phyloP scores from a whole-genome alignment of 2,113 vertebrate species.

The Pimephales promelas region DNA sequence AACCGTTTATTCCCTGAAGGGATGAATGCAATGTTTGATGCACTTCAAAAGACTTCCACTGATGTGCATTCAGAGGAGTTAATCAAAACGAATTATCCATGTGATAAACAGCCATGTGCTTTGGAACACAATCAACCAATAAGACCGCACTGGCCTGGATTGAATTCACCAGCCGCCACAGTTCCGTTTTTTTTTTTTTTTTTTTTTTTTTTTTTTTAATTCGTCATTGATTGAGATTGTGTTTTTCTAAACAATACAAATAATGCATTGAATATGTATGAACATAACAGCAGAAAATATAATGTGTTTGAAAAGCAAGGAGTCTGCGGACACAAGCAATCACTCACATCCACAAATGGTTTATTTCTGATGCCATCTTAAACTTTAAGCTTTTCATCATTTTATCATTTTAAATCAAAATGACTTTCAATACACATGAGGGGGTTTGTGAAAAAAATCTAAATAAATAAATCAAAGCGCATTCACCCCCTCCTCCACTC shows the following conservation, averaged over 20 bases:
- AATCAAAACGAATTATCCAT: constrained; percentile 40
- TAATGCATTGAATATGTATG: constrained; percentile 31
- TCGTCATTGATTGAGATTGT: constrained; percentile 2
- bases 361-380: constrained; percentile 51
- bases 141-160: neutral
- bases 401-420: constrained; percentile 58
- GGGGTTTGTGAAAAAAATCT: constrained; percentile 52
- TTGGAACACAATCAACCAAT: constrained; percentile 31
- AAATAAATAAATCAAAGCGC: constrained; percentile 69
- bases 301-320: constrained; percentile 11
- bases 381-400: constrained; percentile 33
- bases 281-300: constrained; percentile 15
- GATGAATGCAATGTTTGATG: constrained; percentile 34
- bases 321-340: constrained; percentile 11
- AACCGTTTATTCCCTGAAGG: constrained; percentile 36
- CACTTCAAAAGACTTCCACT: constrained; percentile 35
- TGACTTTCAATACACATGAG: constrained; percentile 53
- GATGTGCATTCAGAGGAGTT: constrained; percentile 33
- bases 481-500: constrained; percentile 59
- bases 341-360: constrained; percentile 26
- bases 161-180: constrained; percentile 19
- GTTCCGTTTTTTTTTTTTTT: constrained; percentile 20
- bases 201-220: constrained; percentile 25
- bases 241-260: constrained; percentile 21
- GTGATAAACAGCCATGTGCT: neutral